These are phyloP conservation scores for Myotis pilosus DNA, from an alignment of 2,797 vertebrate genomes.

Conservation along the genomic window DNA sequence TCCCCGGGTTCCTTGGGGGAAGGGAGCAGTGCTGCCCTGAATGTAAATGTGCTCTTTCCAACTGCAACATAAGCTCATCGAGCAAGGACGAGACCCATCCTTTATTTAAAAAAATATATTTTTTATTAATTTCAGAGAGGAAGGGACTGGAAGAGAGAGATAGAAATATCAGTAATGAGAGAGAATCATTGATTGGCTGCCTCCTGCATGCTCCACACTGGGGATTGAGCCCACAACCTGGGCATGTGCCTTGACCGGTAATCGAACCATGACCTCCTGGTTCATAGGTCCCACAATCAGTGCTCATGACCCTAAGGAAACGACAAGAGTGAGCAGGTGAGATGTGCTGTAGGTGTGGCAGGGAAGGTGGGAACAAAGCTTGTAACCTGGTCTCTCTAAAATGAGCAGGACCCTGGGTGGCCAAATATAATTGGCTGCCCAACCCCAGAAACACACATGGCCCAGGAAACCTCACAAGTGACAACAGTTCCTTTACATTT, in stretches of 20 bases:
- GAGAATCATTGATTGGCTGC: too few species aligned
- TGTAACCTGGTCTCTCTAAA: not conserved
- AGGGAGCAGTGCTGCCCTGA: not conserved
- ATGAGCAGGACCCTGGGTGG: not conserved
- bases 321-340: not conserved
- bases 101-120: not conserved
- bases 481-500: not conserved
- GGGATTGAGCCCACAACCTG: too few species aligned
- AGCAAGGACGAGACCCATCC: not conserved
- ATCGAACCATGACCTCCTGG: not conserved
- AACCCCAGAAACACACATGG: not conserved
- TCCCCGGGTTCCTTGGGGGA: not conserved
- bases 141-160: too few species aligned
- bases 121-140: too few species aligned
- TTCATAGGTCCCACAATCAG: not conserved
- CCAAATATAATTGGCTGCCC: not conserved
- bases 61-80: not conserved
- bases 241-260: too few species aligned
- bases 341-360: not conserved
- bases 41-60: not conserved
- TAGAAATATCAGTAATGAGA: too few species aligned
- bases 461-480: not conserved
- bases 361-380: not conserved
- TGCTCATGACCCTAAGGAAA: not conserved
- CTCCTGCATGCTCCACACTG: too few species aligned